A percentile compares a stretch with the other conserved stretches of the same genome.
phyloP scores from a whole-genome alignment of 2,113 vertebrate species.

The Corvus hawaiiensis region DNA sequence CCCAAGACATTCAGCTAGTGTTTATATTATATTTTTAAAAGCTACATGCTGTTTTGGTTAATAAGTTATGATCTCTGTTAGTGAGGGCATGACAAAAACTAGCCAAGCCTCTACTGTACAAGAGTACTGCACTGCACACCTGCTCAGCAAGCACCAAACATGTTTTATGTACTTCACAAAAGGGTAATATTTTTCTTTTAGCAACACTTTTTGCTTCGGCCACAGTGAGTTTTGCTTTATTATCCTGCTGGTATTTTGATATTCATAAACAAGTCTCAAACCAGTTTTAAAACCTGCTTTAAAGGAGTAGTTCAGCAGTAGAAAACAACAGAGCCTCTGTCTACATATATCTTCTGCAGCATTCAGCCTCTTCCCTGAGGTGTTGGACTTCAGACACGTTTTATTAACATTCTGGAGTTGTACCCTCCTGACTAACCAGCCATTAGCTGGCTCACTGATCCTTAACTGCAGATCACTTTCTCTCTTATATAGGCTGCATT shows the following conservation, averaged over 20 bases:
- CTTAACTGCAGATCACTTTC: constrained; percentile 69
- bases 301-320: not conserved
- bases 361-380: constrained; percentile 60
- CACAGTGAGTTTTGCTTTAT: not conserved
- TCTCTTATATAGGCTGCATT: constrained; percentile 64
- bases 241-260: not conserved
- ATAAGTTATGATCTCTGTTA: not conserved
- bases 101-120: not conserved
- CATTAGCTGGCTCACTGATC: constrained; percentile 71
- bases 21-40: not conserved
- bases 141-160: not conserved
- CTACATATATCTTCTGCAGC: not conserved
- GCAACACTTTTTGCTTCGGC: not conserved
- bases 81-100: not conserved
- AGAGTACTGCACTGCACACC: not conserved
- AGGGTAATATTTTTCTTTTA: not conserved
- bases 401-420: constrained; percentile 69
- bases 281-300: constrained; percentile 2
- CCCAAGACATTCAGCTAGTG: not conserved
- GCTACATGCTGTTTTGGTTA: not conserved
- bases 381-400: constrained; percentile 53
- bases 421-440: constrained; percentile 68
- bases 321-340: constrained; percentile 24
- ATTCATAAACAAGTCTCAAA: constrained; percentile 15
- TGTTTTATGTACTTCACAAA: not conserved